Evolutionary conservation across 2,113 vertebrate genomes (phyloP), one percentile per base, ranked within the genome.

Genomic region (Oncorhynchus nerka): DNA sequence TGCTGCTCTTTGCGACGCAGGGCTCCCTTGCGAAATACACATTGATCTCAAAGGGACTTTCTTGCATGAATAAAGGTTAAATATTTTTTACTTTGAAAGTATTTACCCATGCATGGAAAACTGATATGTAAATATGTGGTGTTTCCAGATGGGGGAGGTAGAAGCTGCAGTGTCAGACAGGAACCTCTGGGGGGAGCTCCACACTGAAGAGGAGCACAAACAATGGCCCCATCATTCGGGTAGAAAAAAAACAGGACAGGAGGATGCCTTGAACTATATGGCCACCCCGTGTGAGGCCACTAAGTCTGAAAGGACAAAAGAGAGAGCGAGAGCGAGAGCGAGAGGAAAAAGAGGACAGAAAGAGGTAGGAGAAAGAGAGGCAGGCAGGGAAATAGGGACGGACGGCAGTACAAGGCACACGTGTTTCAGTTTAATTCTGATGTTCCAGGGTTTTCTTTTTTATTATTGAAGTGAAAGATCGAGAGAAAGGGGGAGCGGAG

Each of bases 371-470:
- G 51, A 73, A 19, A 64, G 20, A 45, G 39, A 19, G 73, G 45
- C 15, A n/a, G 55, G 49, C 13, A 61, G 51, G 57, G 55, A 20
- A 59, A 32, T 49, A 39, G 16, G 16, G 71, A 48, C 55, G 22
- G 68, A 34, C 30, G 1, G 30, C 28, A 62, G 48, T 6, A 24
- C 66, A 70, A 64, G 28, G 39, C 55, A 74, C 67, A 75, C 39
- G 22, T 70, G 67, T 30, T 79, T 45, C 28, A 26, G 20, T 74
- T 79, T 65, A 70, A 24, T 72, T 24, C n/a, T 57, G 66, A 22
- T 24, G 24, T 32, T 64, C 26, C 32, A 24, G n/a, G 20, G 4
- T 15, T 12, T 45, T 68, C 9, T 57, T 7, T 62, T 19, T 22
- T 8, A 26, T 22, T 74, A 28, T 20, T 45, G 13, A 5, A 49